These are phyloP conservation scores for Melikaiella ostensackeni DNA, from an alignment of 2,888 invertebrate genomes.

Conservation along the genomic window DNA sequence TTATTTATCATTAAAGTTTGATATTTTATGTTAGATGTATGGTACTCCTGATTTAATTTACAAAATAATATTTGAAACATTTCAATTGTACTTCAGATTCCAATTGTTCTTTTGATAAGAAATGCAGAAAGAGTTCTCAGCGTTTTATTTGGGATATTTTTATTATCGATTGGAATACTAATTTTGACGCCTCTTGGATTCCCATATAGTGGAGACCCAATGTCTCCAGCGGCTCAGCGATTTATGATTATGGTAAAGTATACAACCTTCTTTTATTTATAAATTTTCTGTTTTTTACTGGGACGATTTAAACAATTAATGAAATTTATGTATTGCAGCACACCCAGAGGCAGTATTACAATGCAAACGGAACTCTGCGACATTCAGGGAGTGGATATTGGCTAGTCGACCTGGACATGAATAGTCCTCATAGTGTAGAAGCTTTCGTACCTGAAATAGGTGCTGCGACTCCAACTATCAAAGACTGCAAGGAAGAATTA, in stretches of 20 bases:
- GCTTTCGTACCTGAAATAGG: constrained; percentile 79
- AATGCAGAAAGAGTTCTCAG: constrained; percentile 79
- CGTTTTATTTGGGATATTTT: constrained; percentile 78
- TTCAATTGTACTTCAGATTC: constrained; percentile 70
- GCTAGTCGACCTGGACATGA: constrained; percentile 87
- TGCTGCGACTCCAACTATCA: constrained; percentile 76
- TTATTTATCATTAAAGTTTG: not conserved
- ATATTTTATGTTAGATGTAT: not conserved
- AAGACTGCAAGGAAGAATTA: constrained; percentile 82
- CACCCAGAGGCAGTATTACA: constrained; percentile 81
- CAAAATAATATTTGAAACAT: constrained; percentile 10
- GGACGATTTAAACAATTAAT: not conserved
- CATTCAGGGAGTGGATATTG: constrained; percentile 82
- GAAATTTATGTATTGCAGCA: constrained; percentile 78
- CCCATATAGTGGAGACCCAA: constrained; percentile 84
- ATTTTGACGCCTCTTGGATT: constrained; percentile 85
- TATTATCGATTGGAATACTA: constrained; percentile 80
- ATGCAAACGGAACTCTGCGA: constrained; percentile 77
- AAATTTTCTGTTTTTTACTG: not conserved
- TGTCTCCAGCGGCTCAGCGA: constrained; percentile 84
- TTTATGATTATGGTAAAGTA: constrained; percentile 84
- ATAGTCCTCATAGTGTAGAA: constrained; percentile 82
- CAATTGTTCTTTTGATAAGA: constrained; percentile 76
- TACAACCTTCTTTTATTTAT: not conserved
- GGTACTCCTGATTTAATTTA: not conserved